Percentiles rank a stretch among this genome's conserved stretches.
Conservation (phyloP, 2,888 invertebrate species). For the Rhagonycha lutea region DNA sequence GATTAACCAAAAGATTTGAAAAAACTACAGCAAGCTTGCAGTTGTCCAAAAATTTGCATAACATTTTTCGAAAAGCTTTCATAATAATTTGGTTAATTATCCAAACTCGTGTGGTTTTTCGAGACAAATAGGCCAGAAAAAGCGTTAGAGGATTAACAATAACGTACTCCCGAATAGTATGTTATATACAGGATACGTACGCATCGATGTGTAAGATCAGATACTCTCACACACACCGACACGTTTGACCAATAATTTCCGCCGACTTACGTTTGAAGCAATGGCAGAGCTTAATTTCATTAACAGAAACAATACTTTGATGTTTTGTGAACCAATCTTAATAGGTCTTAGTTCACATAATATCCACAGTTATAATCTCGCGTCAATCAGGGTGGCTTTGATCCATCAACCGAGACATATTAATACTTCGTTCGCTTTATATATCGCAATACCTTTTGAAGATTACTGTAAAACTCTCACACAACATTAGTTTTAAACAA, state of each 20-base stretch:
- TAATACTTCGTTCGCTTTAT: constrained; percentile 18
- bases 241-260: constrained; percentile 41
- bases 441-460: constrained; percentile 27
- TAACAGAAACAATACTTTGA: constrained; percentile 40
- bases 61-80: background rate
- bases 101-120: background rate
- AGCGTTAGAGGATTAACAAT: background rate
- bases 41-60: background rate
- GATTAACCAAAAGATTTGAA: background rate
- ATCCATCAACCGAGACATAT: constrained; percentile 16
- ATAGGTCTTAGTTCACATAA: constrained; percentile 37
- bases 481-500: constrained; percentile 26
- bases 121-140: background rate
- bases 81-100: background rate
- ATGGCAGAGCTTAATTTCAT: constrained; percentile 34
- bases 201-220: constrained; percentile 33
- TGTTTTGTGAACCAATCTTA: constrained; percentile 41
- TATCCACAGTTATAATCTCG: constrained; percentile 12
- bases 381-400: constrained; percentile 23
- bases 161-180: background rate
- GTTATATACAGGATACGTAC: background rate
- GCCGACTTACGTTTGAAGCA: constrained; percentile 35
- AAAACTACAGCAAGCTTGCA: background rate
- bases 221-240: constrained; percentile 31
- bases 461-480: constrained; percentile 28